Conservation (phyloP, 2,888 invertebrate genomes). For the Physocephala rufipes region DNA sequence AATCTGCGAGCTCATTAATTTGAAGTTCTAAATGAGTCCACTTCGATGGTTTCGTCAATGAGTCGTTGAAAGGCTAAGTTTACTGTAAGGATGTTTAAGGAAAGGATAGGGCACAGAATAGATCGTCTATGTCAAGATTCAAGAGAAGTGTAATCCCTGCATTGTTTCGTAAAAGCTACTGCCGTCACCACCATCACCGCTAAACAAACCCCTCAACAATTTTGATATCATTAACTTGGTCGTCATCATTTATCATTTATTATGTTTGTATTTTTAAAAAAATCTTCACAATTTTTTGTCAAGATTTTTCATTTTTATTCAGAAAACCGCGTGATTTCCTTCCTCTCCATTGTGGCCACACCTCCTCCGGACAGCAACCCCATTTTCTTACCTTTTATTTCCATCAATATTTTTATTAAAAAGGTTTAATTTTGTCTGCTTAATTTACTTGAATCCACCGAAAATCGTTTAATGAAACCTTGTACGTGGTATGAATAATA, state of each 20-base stretch:
- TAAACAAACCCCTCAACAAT: neutral
- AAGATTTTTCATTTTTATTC: neutral
- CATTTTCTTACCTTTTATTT: no score
- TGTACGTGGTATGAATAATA: conserved; percentile 26
- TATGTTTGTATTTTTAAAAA: neutral
- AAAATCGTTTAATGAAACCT: conserved; percentile 27
- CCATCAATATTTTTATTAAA: no score
- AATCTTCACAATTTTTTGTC: neutral
- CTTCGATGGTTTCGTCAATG: neutral
- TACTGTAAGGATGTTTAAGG: neutral
- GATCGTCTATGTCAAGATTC: conserved; percentile 6
- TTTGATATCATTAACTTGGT: neutral
- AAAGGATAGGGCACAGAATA: neutral
- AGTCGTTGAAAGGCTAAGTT: conserved; percentile 13
- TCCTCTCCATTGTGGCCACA: neutral
- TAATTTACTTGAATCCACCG: conserved; percentile 6
- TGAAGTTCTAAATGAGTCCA: conserved; percentile 26
- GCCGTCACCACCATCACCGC: neutral
- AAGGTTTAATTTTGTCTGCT: conserved; percentile 10
- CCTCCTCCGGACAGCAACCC: neutral
- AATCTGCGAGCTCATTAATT: conserved; percentile 27
- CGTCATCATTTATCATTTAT: conserved; percentile 14
- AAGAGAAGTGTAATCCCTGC: conserved; percentile 22
- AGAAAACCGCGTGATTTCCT: neutral
- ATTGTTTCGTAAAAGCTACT: conserved; percentile 16